Conservation (phyloP, 2,888 invertebrate species). For the Peribatodes rhomboidaria region DNA sequence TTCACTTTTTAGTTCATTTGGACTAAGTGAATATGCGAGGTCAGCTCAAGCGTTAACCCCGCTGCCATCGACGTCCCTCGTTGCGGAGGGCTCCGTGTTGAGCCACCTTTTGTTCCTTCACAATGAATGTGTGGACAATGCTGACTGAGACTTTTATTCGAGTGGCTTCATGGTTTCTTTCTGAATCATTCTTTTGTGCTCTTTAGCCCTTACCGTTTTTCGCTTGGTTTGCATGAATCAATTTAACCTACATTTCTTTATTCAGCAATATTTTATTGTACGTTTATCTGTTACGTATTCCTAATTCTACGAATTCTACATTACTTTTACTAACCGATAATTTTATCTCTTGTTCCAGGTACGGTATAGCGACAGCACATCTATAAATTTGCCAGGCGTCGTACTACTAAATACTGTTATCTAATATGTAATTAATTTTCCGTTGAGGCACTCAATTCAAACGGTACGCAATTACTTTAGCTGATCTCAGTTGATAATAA, state of each 20-base stretch:
- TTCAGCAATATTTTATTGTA: neutral
- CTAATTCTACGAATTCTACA: neutral
- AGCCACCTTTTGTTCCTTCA: conserved; percentile 29
- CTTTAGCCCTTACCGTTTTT: conserved; percentile 12
- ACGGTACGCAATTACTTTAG: neutral
- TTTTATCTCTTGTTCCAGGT: conserved; percentile 31
- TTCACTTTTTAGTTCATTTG: conserved; percentile 1
- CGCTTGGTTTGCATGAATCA: conserved; percentile 7
- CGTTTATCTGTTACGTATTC: neutral
- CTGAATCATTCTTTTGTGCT: conserved; percentile 16
- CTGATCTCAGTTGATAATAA: conserved; percentile 7
- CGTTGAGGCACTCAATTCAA: neutral
- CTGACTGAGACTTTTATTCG: conserved; percentile 30
- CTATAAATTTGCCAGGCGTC: neutral
- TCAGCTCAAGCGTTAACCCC: conserved; percentile 20
- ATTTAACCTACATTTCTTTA: neutral
- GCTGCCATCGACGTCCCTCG: conserved; percentile 17
- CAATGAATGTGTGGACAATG: conserved; percentile 33
- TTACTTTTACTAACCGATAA: neutral
- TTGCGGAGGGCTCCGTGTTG: conserved; percentile 14
- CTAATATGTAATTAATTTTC: neutral
- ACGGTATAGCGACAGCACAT: neutral
- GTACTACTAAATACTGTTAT: neutral
- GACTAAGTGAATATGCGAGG: conserved; percentile 12
- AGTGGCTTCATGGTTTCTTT: conserved; percentile 20